Base-by-base conservation (phyloP, 2,113 vertebrate genomes). In the Halcyon malimbica region DNA sequence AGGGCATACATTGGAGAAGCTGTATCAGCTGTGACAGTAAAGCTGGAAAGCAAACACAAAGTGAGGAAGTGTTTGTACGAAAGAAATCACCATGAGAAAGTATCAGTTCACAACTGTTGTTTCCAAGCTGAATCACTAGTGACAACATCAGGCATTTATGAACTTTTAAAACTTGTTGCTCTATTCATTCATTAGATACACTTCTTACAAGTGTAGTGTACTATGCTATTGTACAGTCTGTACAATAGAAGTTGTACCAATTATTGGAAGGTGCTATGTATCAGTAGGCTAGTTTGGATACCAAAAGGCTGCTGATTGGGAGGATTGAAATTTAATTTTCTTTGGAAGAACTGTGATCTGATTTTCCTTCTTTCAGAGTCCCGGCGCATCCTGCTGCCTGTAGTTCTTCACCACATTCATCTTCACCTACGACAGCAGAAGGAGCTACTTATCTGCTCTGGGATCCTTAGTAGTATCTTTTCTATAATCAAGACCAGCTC, bases 351-450 rank as follows among this genome's bases (percentile, higher is more conserved):
- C 42, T 54, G 51, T 87, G 68, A 73, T 39, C 62, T 18, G 10
- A 46, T 92, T 85, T 97, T 95, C 89, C 83, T 92, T 95, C 65
- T 87, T 89, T 65, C 98, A 99, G 99, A 99, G 97, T 99, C 99
- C 48, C 99, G 99, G 7, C 98, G 99, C 95, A 99, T 99, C 95
- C 98, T 99, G 62, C 98, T 99, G 21, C 99, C 99, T 20, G 99
- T 99, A 63, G 99, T 99, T 56, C 98, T 99, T 13, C 99, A 99
- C 97, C 99, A 99, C 96, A 99, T 99, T 94, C 99, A 99, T 97
- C 98, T 99, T 54, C 99, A 99, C 90, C 98, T 99, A 70, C 98
- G 99, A 51, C 99, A 99, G 96, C 99, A 99, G 98, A 99, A 99
- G 77, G 99, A 99, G 96, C 98, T 99, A 54, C 98, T 99, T 10